Evolutionary conservation across 2,888 invertebrate species (phyloP), one percentile per base, ranked within the genome.

Genomic region (Lithophane ornitopus): DNA sequence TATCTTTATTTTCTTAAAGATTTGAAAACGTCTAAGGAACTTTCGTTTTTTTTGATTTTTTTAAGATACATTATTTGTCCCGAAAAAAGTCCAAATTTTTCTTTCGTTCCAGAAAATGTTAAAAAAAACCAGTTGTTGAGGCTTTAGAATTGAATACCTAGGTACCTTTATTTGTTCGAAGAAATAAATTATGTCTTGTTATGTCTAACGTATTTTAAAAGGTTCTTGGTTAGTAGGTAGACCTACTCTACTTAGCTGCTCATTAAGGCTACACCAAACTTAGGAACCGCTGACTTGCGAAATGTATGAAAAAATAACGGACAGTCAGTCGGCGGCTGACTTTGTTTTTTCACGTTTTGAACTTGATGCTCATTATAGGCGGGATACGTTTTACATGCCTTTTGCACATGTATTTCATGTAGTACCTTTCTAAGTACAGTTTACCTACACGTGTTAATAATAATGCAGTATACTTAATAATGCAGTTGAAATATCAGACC

Each of bases 391-490:
- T n/a, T 22, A 39, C 34, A 44, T 14, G 19, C 14, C n/a, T 41
- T 28, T n/a, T 8, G 28, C 28, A 8, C n/a, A 34, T 26, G 3
- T 46, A 72, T 14, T 34, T 19, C n/a, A 4, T n/a, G 34, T 34
- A 26, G 22, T 46, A 44, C 0, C 26, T 46, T 34, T 0, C 26
- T 16, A 58, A 52, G 7, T 69, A 52, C 14, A 61, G 52, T n/a
- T 16, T 49, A 49, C 22, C 22, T 49, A n/a, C 46, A 41, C 63
- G 16, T 81, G 59, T 65, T 58, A n/a, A n/a, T n/a, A n/a, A n/a
- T n/a, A n/a, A n/a, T n/a, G n/a, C n/a, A n/a, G 52, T 66, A 61
- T 28, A 73, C 58, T 74, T 80, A 46, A 28, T 65, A 80, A 74
- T 78, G 74, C 59, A 80, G 39, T 74, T 71, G 39, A 66, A 22